phyloP scores from a whole-genome alignment of 2,797 vertebrate species.

The Melopsittacus undulatus region DNA sequence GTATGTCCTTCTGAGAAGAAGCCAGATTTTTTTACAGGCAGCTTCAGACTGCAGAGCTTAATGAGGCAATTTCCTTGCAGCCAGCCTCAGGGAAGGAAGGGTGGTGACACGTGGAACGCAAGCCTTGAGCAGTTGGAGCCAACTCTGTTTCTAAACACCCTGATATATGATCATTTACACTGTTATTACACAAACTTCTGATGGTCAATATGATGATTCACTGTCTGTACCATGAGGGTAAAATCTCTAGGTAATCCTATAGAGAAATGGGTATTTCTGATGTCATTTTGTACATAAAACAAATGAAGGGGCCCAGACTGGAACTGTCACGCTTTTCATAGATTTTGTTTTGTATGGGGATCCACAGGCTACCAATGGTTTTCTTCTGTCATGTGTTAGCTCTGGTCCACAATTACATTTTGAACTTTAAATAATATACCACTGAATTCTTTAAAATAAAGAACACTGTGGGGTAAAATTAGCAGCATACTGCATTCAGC shows the following conservation, averaged over 20 bases:
- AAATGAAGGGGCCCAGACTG: background rate
- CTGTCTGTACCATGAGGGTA: background rate
- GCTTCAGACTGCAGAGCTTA: constrained; percentile 13
- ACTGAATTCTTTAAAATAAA: background rate
- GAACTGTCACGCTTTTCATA: background rate
- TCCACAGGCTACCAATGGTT: background rate
- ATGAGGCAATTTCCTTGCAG: constrained; percentile 60
- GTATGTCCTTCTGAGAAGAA: constrained; percentile 5
- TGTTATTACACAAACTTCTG: background rate
- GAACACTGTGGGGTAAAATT: background rate
- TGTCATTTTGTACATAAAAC: background rate
- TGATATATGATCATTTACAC: background rate
- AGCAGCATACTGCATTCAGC: background rate
- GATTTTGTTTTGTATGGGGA: background rate
- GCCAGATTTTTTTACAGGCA: background rate
- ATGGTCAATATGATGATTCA: background rate
- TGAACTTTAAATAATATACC: background rate
- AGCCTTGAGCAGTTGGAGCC: background rate
- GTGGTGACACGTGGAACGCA: background rate
- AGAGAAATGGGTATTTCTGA: background rate
- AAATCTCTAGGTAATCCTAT: background rate
- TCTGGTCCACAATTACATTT: background rate
- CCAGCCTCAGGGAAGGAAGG: constrained; percentile 47
- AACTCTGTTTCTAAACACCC: background rate
- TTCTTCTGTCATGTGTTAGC: background rate